Evolutionary conservation across 92 coral and sea anemone species (phyloP).

Genomic region (Isaurus tuberculatus): DNA sequence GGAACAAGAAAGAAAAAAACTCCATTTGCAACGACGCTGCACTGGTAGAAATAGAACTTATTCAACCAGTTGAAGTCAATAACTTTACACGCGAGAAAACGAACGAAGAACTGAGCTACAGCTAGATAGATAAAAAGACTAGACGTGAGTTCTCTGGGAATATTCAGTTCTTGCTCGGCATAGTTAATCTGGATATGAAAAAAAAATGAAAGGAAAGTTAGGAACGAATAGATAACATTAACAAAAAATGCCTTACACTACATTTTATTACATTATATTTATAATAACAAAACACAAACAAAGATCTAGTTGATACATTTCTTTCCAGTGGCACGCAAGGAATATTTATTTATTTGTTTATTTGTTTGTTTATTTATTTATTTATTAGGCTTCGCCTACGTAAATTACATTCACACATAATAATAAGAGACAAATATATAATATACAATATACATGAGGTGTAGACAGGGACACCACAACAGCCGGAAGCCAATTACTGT

Average conservation of each 20-base stretch:
- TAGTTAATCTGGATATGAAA: constrained; percentile 31
- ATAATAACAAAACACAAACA: too few species aligned
- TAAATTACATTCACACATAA: too few species aligned
- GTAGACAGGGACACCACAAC: too few species aligned
- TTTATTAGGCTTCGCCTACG: too few species aligned
- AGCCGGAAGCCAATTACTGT: too few species aligned
- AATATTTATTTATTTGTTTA: too few species aligned
- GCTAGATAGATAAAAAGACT: constrained; percentile 34
- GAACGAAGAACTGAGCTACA: constrained; percentile 30
- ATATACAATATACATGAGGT: too few species aligned
- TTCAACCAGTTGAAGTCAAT: constrained; percentile 16
- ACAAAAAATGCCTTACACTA: not conserved
- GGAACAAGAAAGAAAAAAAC: constrained; percentile 32
- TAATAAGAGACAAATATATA: too few species aligned
- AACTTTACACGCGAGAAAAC: constrained; percentile 27
- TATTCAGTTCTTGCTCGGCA: constrained; percentile 51
- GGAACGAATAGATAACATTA: not conserved
- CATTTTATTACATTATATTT: too few species aligned
- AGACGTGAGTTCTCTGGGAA: constrained; percentile 25
- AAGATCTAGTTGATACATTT: too few species aligned
- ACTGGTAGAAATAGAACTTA: constrained; percentile 19
- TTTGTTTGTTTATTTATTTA: too few species aligned
- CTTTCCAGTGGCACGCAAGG: too few species aligned
- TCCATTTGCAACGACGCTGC: constrained; percentile 31
- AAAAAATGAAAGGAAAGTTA: not conserved